Base-by-base conservation (phyloP, 2,888 invertebrate genomes). In the Morpho achilles region DNA sequence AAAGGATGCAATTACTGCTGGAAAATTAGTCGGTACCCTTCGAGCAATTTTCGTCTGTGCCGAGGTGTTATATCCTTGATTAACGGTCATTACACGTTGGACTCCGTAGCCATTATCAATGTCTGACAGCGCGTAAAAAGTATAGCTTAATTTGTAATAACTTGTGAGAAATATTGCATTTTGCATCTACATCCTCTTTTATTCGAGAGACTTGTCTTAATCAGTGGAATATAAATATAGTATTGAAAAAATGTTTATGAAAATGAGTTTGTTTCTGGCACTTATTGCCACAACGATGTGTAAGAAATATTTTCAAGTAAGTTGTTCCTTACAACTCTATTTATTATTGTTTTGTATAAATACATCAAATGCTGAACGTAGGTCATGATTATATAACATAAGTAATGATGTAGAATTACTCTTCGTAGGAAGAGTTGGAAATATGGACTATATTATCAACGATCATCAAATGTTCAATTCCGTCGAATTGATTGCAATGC, bases 1-100 rank as follows among this genome's bases (percentile, higher is more conserved):
- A 64, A 59, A 65, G 69, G 70, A 69, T 66, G 67, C 61, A 69
- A 70, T 70, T 67, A 70, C 59, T 61, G 64, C 48, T 61, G 58
- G 60, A 61, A 65, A 68, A 69, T 68, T 68, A 66, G 64, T 55
- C 61, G 49, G 59, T 57, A 61, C 58, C 64, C 65, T 60, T 48
- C 23, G 60, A 60, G 60, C 57, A 59, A 60, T 62, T 66, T 63
- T 64, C 56, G 61, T 62, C 56, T 56, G 50, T 57, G 42, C n/a
- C 40, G 52, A 59, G 51, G 55, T 56, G 51, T 55, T 59, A 52
- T 41, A 56, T 44, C 50, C 54, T 51, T 58, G 59, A 63, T 61
- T 56, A 59, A 58, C 50, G 40, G 45, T 61, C 44, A 61, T 61
- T 57, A 54, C 45, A 45, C 44, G 54, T 22, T 32, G 43, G 55